Percentiles rank a stretch among this genome's conserved stretches.
phyloP scores from a whole-genome alignment of 2,113 vertebrate genomes.

The Neodon shergylaensis region DNA sequence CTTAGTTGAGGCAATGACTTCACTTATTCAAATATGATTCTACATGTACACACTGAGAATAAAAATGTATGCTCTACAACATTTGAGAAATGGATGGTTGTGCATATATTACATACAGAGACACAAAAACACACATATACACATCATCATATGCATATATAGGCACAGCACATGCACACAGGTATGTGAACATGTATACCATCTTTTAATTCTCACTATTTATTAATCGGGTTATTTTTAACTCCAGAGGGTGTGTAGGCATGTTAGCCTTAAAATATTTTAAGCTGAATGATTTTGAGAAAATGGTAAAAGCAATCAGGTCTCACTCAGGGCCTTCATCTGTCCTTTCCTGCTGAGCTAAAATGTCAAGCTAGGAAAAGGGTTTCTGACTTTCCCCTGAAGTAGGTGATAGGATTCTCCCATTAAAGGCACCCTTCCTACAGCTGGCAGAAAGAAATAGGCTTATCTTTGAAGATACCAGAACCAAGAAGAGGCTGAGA shows the following conservation, averaged over 20 bases:
- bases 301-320: not conserved
- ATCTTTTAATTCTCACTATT: not conserved
- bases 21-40: not conserved
- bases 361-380: not conserved
- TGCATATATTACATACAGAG: not conserved
- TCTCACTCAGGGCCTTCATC: not conserved
- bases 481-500: not conserved
- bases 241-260: not conserved
- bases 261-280: not conserved
- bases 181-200: not conserved
- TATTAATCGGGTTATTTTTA: not conserved
- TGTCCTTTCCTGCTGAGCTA: not conserved
- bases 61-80: not conserved
- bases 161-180: not conserved
- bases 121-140: not conserved
- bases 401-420: not conserved
- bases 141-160: not conserved
- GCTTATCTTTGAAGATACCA: not conserved
- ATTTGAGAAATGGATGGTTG: not conserved
- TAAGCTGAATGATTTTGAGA: not conserved
- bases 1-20: conserved; percentile 17
- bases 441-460: not conserved
- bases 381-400: not conserved
- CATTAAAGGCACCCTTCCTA: not conserved
- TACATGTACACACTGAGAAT: not conserved